Base-by-base conservation (phyloP, 2,113 vertebrate species). In the Isichthys henryi region DNA sequence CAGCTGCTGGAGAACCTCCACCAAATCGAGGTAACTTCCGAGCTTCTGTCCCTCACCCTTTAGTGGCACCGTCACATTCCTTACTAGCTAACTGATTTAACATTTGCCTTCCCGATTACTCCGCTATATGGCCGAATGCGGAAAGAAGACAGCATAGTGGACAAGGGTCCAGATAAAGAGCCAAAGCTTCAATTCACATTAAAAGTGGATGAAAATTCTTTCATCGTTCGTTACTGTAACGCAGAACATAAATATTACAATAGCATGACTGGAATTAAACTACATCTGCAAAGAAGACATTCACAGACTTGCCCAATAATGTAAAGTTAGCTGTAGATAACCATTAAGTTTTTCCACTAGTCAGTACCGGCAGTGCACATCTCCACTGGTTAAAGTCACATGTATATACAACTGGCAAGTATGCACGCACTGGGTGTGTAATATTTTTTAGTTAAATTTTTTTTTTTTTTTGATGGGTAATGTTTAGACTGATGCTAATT, bases 1-100 rank as follows among this genome's bases (percentile, higher is more conserved):
- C 96, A 98, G 90, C 96, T 99, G 48, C 91, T 99, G 92, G 88
- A 97, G 89, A 98, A 98, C 87, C 95, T 99, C 49, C 95, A 97
- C 87, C 49, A 2, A 10, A 95, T 99, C 90, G 97, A 99, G 97
- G 98, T 99, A 94, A 90, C 21, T 45, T 5, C 19, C 45, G 2
- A 43, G 19, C 45, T 48, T 48, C 43, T 19, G 2, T 17, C 11
- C n/a, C 31, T 7, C 53, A 56, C 52, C 23, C 39, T 35, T 39
- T 23, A 19, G 53, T 11, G 52, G 2, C 35, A 9, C 39, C 0
- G 1, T 9, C 56, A 39, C 10, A 74, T 46, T 27, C 11, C 31
- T 8, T 35, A 3, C 45, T 46, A 17, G 35, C 5, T 8, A n/a
- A 62, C 23, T 8, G 58, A 62, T 62, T 10, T 62, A 62, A n/a